These are phyloP conservation scores for Bursaphelenchus okinawaensis DNA, from an alignment of 2,888 invertebrate genomes.

Conservation along the genomic window DNA sequence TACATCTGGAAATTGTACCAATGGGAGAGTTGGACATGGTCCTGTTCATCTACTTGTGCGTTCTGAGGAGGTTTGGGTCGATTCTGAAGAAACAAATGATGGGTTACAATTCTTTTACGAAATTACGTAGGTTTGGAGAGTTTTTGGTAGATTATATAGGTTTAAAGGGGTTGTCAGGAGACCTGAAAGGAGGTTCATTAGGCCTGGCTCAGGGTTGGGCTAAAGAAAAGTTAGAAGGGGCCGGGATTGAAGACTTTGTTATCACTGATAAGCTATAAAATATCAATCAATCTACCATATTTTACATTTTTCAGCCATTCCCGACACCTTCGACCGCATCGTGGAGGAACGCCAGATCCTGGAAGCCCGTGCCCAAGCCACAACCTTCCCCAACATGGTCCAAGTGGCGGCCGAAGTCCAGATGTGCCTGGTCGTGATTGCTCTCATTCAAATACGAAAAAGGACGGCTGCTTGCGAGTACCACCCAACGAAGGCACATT, in stretches of 20 bases:
- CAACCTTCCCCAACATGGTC: background rate
- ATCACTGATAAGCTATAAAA: too few relatives aligned
- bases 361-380: background rate
- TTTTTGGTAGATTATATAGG: background rate
- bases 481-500: background rate
- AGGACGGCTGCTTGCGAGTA: background rate
- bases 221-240: too few relatives aligned
- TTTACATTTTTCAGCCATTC: background rate
- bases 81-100: background rate
- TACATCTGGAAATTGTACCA: background rate
- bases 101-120: background rate
- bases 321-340: background rate
- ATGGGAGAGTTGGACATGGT: background rate
- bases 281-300: too few relatives aligned
- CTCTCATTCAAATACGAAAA: background rate
- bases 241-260: too few relatives aligned
- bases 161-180: too few relatives aligned
- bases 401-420: background rate
- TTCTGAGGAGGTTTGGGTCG: background rate
- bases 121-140: background rate
- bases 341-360: background rate
- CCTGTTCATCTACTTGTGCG: background rate
- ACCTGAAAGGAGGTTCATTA: too few relatives aligned
- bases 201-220: too few relatives aligned
- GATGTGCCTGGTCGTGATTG: background rate